Evolutionary conservation across 2,888 invertebrate genomes (phyloP).

Genomic region (Selenia dentaria): DNA sequence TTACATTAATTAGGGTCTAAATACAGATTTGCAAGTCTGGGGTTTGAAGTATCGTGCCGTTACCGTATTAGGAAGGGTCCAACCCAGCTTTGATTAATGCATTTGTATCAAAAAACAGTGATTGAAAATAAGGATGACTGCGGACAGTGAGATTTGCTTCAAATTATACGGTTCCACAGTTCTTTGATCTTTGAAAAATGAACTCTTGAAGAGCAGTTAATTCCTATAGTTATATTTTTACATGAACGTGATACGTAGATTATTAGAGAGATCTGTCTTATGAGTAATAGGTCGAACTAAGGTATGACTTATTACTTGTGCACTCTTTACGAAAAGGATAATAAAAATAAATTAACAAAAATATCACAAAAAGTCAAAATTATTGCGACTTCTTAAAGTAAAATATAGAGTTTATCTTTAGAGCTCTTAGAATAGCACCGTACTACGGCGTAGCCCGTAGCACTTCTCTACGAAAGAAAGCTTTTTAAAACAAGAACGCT

Average conservation of each 20-base stretch:
- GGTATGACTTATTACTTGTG: too few relatives aligned
- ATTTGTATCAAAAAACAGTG: constrained; percentile 30
- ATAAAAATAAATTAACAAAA: too few relatives aligned
- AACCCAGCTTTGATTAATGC: constrained; percentile 34
- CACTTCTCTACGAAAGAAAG: constrained; percentile 33
- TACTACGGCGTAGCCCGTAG: constrained; percentile 49
- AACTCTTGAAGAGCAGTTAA: not conserved
- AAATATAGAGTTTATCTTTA: too few relatives aligned
- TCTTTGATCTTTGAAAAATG: constrained; percentile 8
- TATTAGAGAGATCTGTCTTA: too few relatives aligned
- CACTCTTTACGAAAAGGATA: too few relatives aligned
- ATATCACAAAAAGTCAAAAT: too few relatives aligned
- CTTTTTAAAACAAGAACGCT: constrained; percentile 1
- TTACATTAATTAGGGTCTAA: constrained; percentile 53
- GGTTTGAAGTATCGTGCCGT: constrained; percentile 24
- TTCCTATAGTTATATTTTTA: too few relatives aligned
- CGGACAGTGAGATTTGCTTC: constrained; percentile 31
- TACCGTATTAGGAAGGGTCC: constrained; percentile 39
- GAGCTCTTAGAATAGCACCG: not conserved
- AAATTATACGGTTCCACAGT: constrained; percentile 32
- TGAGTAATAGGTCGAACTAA: too few relatives aligned
- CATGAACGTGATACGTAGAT: too few relatives aligned
- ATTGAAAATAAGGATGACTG: constrained; percentile 20
- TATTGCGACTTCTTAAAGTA: too few relatives aligned
- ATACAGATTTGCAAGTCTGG: constrained; percentile 35